These are phyloP conservation scores for Solenopsis fugax DNA, from an alignment of 1,140 invertebrate genomes.

Conservation along the genomic window DNA sequence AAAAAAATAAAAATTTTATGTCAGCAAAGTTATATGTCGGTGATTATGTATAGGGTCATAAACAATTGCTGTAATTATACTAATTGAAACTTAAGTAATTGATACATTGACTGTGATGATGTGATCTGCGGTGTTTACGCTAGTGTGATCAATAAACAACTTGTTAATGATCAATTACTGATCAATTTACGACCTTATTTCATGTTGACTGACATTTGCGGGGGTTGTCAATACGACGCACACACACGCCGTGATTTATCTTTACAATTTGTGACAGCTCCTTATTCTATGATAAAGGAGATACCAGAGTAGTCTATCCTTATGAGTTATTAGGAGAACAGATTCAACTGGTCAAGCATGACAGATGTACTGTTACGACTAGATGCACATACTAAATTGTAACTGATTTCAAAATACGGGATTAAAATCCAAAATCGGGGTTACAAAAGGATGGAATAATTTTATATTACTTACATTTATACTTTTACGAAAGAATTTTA, in stretches of 20 bases:
- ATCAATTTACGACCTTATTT: slow-evolving; percentile 67
- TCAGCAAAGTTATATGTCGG: background rate
- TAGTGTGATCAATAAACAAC: slow-evolving; percentile 16
- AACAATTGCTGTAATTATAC: background rate
- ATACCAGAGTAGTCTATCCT: slow-evolving; percentile 40
- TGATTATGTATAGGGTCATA: background rate
- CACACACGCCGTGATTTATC: slow-evolving; percentile 55
- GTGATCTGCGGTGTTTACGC: background rate
- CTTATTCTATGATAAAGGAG: slow-evolving; percentile 5
- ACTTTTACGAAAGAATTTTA: slow-evolving; percentile 11
- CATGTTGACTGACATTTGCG: background rate
- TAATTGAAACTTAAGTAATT: background rate
- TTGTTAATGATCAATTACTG: background rate
- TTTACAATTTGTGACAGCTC: background rate
- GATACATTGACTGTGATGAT: background rate
- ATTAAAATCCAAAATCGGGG: background rate
- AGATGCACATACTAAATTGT: slow-evolving; percentile 3
- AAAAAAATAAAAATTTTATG: too few relatives aligned
- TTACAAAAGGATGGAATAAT: background rate
- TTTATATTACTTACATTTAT: slow-evolving; percentile 3
- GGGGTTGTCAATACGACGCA: slow-evolving; percentile 23
- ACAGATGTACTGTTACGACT: background rate
- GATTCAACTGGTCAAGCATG: background rate
- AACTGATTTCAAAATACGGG: background rate
- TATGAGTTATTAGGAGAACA: slow-evolving; percentile 48